Base-by-base conservation (phyloP, 2,888 invertebrate species). In the Cremastinae sp. region DNA sequence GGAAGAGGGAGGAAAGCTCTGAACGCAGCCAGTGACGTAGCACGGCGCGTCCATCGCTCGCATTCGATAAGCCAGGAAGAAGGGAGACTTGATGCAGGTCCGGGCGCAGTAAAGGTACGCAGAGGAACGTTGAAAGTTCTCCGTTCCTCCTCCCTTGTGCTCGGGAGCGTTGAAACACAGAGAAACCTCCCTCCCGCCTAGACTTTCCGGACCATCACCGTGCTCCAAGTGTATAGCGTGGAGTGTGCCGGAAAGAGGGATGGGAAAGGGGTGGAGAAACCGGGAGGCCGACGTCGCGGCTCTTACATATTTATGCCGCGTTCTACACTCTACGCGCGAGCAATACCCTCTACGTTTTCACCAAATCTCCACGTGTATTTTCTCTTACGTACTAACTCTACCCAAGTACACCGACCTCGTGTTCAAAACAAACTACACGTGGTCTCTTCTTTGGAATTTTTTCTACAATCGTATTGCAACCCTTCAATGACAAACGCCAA, bases 301-400 rank as follows among this genome's bases (percentile, higher is more conserved):
- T 88, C 88, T 88, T 89, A 89, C 88, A 89, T 88, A 89, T 89
- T 89, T 89, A 89, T 89, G 87, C 85, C 89, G 85, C 88, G 89
- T 88, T 84, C 85, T 83, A 82, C 80, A 56, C 74, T 71, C 65
- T 78, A 72, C 59, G 84, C 84, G 86, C 86, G 47, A 51, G 53
- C 72, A 65, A 65, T 73, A 53, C 75, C 69, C 70, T 72, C 72
- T 59, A 58, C 72, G 59, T 64, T 80, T 80, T 79, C 56, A 43
- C 10, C 35, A 58, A 68, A 72, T 35, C 62, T 59, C 61, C 41
- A 55, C 75, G 72, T 72, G 49, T 62, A 55, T 49, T 18, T 8
- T 5, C 14, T 12, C 35, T 45, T 53, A 43, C 16, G 53, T 53
- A 49, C 28, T 18, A 49, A 39, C 18, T 39, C 14, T 28, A 37